A percentile compares a stretch with the other conserved stretches of the same genome.
Evolutionary conservation across 2,113 vertebrate genomes (phyloP).

Genomic region (Herpailurus yagouaroundi): DNA sequence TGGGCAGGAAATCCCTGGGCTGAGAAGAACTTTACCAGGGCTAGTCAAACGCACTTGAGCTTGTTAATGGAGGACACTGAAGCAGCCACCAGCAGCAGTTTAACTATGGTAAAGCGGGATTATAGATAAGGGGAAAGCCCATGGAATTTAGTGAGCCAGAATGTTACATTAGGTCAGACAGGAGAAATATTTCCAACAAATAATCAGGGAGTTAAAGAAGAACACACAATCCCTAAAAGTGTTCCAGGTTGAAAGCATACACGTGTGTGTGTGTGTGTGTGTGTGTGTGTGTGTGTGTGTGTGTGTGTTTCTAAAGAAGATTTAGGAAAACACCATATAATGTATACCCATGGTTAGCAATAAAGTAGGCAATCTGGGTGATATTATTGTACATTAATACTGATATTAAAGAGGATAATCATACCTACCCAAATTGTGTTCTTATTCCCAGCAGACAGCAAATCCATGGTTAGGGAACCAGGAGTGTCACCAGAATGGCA

Average conservation of each 20-base stretch:
- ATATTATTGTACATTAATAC: background rate
- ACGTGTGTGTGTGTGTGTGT: background rate
- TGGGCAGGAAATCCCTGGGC: background rate
- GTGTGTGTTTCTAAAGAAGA: background rate
- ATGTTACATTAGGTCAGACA: background rate
- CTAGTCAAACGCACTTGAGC: background rate
- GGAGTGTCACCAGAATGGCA: background rate
- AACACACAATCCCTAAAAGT: background rate
- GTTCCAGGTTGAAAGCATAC: background rate
- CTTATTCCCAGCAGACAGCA: background rate
- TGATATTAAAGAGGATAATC: background rate
- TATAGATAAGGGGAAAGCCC: background rate
- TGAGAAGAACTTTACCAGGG: background rate
- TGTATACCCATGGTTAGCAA: background rate
- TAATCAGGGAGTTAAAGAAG: background rate
- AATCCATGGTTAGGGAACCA: background rate
- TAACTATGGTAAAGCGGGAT: background rate
- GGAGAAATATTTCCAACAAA: background rate
- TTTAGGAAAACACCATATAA: background rate
- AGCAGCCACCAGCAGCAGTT: background rate
- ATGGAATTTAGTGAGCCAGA: background rate
- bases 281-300: background rate
- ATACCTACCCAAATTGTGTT: too few relatives aligned
- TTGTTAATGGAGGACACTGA: background rate
- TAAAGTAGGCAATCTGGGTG: background rate